Evolutionary conservation across 2,113 vertebrate species (phyloP).

Genomic region (Elachura formosa): DNA sequence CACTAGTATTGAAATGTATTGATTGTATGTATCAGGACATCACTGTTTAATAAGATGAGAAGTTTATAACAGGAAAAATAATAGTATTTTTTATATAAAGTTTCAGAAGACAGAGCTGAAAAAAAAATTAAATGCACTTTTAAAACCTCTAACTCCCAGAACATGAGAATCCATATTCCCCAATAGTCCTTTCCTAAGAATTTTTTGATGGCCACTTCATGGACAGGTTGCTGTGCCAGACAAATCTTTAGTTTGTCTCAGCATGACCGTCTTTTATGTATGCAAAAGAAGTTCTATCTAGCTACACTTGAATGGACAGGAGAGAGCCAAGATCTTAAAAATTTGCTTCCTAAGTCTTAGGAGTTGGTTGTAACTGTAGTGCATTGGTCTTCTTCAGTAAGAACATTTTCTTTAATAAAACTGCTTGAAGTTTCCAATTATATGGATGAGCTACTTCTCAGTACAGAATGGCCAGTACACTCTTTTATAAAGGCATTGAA

Average conservation of each 20-base stretch:
- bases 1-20: background rate
- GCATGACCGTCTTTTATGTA: background rate
- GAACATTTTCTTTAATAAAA: constrained; percentile 40
- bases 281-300: background rate
- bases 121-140: background rate
- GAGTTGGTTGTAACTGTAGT: background rate
- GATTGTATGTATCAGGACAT: background rate
- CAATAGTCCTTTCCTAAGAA: background rate
- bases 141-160: background rate
- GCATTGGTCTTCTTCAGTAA: background rate
- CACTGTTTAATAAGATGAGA: background rate
- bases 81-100: background rate
- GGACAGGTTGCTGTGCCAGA: background rate
- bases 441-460: constrained; percentile 37
- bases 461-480: background rate
- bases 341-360: background rate
- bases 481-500: background rate
- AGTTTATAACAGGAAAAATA: background rate
- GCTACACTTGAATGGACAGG: background rate
- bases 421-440: constrained; percentile 12
- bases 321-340: background rate
- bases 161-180: background rate
- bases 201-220: background rate
- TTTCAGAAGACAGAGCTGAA: background rate
- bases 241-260: background rate